phyloP scores from a whole-genome alignment of 2,888 invertebrate genomes.

The Agrotis ipsilon region DNA sequence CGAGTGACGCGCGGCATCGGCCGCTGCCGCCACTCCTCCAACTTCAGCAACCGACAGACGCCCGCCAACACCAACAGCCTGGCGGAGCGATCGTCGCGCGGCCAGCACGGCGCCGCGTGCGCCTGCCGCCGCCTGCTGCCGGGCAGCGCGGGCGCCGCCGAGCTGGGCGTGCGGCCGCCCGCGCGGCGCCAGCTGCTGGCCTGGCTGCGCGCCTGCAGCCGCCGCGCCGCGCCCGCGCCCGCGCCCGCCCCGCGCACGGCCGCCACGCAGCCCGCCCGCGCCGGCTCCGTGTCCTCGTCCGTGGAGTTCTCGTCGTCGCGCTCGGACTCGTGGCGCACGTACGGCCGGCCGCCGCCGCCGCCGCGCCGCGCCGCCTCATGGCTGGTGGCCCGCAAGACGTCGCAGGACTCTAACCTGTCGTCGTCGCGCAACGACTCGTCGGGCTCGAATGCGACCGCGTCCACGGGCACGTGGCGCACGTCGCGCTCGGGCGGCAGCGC shows the following conservation, averaged over 20 bases:
- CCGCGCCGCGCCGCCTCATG: conserved; percentile 96
- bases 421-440: conserved; percentile 98
- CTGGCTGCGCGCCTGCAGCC: conserved; percentile 29
- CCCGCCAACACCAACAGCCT: conserved; percentile 96
- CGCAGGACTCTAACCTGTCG: conserved; percentile 97
- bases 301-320: conserved; percentile 97
- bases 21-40: conserved; percentile 96
- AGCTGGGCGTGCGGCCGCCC: conserved; percentile 76
- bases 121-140: conserved; percentile 93
- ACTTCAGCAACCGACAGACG: conserved; percentile 96
- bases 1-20: conserved; percentile 97
- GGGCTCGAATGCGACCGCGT: conserved; percentile 96
- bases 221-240: conserved; percentile 80
- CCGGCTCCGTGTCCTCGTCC: conserved; percentile 96
- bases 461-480: conserved; percentile 97
- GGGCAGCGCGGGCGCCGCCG: conserved; percentile 94
- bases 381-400: conserved; percentile 97
- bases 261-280: conserved; percentile 92
- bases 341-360: conserved; percentile 95
- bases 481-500: conserved; percentile 96
- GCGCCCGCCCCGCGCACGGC: conserved; percentile 91
- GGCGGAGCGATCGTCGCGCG: conserved; percentile 95
- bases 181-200: conserved; percentile 84
- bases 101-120: conserved; percentile 91
- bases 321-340: conserved; percentile 96